Percentiles rank a stretch among this genome's conserved stretches.
Evolutionary conservation across 2,113 vertebrate genomes (phyloP).

Genomic region (Festucalex cinctus): DNA sequence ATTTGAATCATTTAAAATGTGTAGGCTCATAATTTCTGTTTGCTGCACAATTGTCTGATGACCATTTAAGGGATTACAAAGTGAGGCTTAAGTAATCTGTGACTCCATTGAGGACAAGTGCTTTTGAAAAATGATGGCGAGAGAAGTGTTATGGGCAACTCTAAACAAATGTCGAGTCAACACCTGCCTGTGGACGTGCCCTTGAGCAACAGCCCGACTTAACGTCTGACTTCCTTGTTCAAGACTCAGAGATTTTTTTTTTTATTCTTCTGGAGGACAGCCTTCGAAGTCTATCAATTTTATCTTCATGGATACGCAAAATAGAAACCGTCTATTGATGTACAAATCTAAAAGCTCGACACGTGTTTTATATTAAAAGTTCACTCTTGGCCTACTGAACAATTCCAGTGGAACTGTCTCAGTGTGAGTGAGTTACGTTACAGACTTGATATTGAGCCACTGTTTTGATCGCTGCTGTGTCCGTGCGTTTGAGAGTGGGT

Average conservation of each 20-base stretch:
- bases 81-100: neutral
- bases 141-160: neutral
- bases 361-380: constrained; percentile 43
- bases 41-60: neutral
- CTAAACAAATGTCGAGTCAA: neutral
- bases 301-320: neutral
- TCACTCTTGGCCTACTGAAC: constrained; percentile 13
- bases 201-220: constrained; percentile 9
- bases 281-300: neutral
- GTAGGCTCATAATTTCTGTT: neutral
- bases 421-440: constrained; percentile 11
- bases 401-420: constrained; percentile 30
- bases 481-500: constrained; percentile 34
- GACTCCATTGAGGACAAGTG: neutral
- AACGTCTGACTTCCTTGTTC: constrained; percentile 18
- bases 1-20: neutral
- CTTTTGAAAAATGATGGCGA: neutral
- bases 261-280: neutral
- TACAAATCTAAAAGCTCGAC: neutral
- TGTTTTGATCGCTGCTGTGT: constrained; percentile 14
- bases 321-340: neutral
- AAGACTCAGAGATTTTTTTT: constrained; percentile 3
- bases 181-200: constrained; percentile 14
- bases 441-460: neutral
- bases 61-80: neutral